Conservation (phyloP, 2,888 invertebrate species). For the Chymomyza fuscimana region DNA sequence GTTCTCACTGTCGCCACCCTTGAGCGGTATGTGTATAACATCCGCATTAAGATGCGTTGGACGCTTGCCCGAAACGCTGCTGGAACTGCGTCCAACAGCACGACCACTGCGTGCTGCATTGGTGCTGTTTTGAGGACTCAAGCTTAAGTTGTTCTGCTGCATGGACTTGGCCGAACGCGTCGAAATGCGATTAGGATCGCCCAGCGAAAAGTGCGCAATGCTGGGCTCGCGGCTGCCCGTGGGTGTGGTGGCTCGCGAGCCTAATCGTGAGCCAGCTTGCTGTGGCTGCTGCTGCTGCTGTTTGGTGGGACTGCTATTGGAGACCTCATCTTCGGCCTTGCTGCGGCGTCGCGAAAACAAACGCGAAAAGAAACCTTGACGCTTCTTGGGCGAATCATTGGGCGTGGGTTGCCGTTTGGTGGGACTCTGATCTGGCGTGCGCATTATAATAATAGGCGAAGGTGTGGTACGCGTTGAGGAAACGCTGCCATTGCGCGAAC, state of each 20-base stretch:
- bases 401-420: conserved; percentile 80
- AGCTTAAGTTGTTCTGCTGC: conserved; percentile 78
- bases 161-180: conserved; percentile 71
- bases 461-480: conserved; percentile 74
- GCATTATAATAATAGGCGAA: conserved; percentile 79
- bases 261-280: conserved; percentile 10
- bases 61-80: conserved; percentile 83
- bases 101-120: conserved; percentile 67
- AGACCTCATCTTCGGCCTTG: conserved; percentile 75
- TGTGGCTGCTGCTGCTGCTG: conserved; percentile 4
- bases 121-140: conserved; percentile 66
- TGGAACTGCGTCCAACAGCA: conserved; percentile 83
- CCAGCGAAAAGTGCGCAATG: conserved; percentile 72
- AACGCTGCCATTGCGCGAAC: conserved; percentile 67
- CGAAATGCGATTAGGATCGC: conserved; percentile 76
- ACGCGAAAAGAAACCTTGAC: conserved; percentile 84
- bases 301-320: conserved; percentile 25
- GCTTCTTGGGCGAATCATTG: conserved; percentile 82
- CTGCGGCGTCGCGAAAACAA: conserved; percentile 82
- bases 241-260: conserved; percentile 65
- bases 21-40: conserved; percentile 85
- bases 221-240: conserved; percentile 76
- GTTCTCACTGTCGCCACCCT: conserved; percentile 81
- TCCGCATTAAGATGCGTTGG: conserved; percentile 82
- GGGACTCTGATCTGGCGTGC: conserved; percentile 80